phyloP scores from a whole-genome alignment of 2,888 invertebrate species.

The Miltochrista miniata region DNA sequence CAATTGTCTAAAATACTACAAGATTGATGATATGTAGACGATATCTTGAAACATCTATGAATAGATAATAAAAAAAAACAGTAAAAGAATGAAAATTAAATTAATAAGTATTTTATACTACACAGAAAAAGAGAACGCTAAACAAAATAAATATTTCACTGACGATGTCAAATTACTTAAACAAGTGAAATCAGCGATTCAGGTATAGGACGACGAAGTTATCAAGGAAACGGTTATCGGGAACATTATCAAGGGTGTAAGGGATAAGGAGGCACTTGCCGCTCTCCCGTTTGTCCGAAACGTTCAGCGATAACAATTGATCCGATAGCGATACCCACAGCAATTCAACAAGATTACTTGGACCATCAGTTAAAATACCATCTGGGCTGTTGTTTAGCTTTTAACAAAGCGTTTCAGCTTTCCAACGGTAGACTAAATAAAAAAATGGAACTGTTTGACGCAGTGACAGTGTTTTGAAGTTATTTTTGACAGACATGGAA shows the following conservation, averaged over 20 bases:
- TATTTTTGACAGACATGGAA: constrained; percentile 42
- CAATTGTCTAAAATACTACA: too few species aligned
- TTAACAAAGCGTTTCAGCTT: constrained; percentile 11
- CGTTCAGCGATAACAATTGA: constrained; percentile 36
- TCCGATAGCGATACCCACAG: constrained; percentile 36
- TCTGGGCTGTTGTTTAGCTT: constrained; percentile 16
- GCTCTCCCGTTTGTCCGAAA: constrained; percentile 34
- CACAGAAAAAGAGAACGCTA: too few species aligned
- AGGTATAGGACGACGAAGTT: constrained; percentile 39
- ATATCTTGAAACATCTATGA: too few species aligned
- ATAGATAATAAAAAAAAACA: too few species aligned
- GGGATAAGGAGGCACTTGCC: constrained; percentile 35
- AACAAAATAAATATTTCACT: too few species aligned
- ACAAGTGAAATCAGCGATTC: constrained; percentile 38
- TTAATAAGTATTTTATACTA: too few species aligned
- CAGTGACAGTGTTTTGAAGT: constrained; percentile 31
- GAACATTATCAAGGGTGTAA: constrained; percentile 39
- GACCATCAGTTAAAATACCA: constrained; percentile 15
- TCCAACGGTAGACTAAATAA: constrained; percentile 14
- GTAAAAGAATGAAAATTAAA: too few species aligned
- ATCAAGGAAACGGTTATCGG: constrained; percentile 50
- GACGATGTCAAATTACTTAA: constrained; percentile 19
- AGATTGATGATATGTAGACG: too few species aligned
- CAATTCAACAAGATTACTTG: constrained; percentile 31
- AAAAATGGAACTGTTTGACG: constrained; percentile 23